These are phyloP conservation scores for Martes martes DNA, from an alignment of 2,113 vertebrate genomes.

Conservation along the genomic window DNA sequence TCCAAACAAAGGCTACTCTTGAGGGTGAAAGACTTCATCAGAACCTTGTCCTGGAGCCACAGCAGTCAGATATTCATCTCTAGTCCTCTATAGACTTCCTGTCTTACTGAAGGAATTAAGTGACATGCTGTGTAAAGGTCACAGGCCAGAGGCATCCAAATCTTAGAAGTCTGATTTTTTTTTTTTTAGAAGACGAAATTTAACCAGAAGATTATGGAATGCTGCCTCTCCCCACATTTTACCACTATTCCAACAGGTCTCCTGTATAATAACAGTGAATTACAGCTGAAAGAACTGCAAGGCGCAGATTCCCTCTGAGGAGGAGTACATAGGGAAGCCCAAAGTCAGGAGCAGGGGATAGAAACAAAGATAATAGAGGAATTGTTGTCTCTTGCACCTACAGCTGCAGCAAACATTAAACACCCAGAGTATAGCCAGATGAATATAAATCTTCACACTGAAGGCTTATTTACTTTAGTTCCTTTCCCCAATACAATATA, in stretches of 20 bases:
- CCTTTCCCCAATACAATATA: not conserved
- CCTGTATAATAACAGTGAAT: not conserved
- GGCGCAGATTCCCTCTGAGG: not conserved
- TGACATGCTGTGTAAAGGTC: not conserved
- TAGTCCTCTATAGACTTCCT: not conserved
- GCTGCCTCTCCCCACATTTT: not conserved
- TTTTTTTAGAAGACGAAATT: not conserved
- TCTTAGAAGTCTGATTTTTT: not conserved
- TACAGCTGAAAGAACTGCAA: not conserved
- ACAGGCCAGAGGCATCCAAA: not conserved
- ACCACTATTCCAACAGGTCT: not conserved
- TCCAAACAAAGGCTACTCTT: not conserved
- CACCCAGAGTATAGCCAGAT: not conserved
- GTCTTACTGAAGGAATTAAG: not conserved
- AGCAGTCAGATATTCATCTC: not conserved
- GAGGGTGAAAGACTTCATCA: not conserved
- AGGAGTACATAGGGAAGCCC: not conserved
- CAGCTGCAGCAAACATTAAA: not conserved
- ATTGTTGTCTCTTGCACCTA: accelerated
- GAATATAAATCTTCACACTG: not conserved
- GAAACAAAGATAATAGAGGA: not conserved
- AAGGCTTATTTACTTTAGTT: not conserved
- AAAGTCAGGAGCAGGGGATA: not conserved
- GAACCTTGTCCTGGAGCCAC: not conserved
- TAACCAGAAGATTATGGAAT: not conserved